Evolutionary conservation across 2,113 vertebrate genomes (phyloP).

Genomic region (Corythaeola cristata): DNA sequence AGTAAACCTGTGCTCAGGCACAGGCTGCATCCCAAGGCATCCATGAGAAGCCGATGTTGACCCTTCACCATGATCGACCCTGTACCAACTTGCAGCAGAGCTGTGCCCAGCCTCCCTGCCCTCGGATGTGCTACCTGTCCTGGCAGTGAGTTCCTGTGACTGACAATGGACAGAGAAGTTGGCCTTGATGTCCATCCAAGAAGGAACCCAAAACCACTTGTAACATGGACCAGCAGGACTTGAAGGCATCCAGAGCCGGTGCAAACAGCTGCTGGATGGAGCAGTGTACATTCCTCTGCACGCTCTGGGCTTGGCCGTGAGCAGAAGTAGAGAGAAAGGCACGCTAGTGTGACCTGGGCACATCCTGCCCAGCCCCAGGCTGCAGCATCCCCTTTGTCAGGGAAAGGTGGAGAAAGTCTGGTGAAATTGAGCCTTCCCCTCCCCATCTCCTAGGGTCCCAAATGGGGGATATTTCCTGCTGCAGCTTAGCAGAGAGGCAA

Average conservation of each 20-base stretch:
- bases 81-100: neutral
- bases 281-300: neutral
- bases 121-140: neutral
- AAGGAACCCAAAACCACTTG: neutral
- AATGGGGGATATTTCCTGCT: neutral
- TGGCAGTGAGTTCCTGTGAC: neutral
- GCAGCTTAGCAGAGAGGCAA: neutral
- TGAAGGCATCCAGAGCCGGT: neutral
- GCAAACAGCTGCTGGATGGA: neutral
- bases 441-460: neutral
- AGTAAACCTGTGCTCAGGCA: neutral
- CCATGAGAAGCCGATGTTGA: neutral
- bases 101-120: neutral
- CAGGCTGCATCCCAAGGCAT: neutral
- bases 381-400: neutral
- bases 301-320: neutral
- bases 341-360: no score
- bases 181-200: neutral
- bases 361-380: neutral
- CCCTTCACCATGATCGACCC: neutral
- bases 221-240: neutral
- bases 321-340: neutral
- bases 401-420: neutral
- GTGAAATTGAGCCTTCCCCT: neutral
- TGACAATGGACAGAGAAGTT: neutral